Percentiles rank a stretch among this genome's conserved stretches.
Evolutionary conservation across 2,888 invertebrate genomes (phyloP).

Genomic region (Dynastes hyllus): DNA sequence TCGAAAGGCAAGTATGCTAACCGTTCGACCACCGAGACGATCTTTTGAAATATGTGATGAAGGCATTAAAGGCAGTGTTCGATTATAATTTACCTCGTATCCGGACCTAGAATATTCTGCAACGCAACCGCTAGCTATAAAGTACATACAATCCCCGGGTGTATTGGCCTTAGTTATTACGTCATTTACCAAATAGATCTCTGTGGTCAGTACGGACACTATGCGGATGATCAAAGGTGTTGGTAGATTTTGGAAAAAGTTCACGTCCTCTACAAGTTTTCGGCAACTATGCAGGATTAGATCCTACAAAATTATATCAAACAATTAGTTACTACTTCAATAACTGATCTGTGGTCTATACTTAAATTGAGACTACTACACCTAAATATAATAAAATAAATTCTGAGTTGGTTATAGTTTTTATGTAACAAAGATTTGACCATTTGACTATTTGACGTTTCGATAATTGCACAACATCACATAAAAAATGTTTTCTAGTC

Average conservation of each 20-base stretch:
- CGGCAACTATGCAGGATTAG: slow-evolving; percentile 74
- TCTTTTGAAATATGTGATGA: no score
- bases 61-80: background rate
- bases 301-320: slow-evolving; percentile 65
- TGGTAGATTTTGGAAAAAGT: slow-evolving; percentile 73
- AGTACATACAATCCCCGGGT: slow-evolving; percentile 74
- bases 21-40: no score
- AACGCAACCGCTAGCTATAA: slow-evolving; percentile 75
- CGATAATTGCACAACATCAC: no score
- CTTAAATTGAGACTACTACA: no score
- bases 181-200: slow-evolving; percentile 74
- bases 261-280: slow-evolving; percentile 74
- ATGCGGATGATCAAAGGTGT: slow-evolving; percentile 71
- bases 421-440: no score
- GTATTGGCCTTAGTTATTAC: slow-evolving; percentile 73
- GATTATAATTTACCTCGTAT: slow-evolving; percentile 65
- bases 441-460: no score
- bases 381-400: no score
- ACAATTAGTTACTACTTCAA: no score
- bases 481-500: no score
- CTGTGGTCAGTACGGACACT: slow-evolving; percentile 71
- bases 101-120: slow-evolving; percentile 73
- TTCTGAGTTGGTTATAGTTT: no score
- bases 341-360: no score
- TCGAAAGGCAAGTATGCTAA: no score